phyloP scores from a whole-genome alignment of 2,888 invertebrate species.

The Dolomedes plantarius region DNA sequence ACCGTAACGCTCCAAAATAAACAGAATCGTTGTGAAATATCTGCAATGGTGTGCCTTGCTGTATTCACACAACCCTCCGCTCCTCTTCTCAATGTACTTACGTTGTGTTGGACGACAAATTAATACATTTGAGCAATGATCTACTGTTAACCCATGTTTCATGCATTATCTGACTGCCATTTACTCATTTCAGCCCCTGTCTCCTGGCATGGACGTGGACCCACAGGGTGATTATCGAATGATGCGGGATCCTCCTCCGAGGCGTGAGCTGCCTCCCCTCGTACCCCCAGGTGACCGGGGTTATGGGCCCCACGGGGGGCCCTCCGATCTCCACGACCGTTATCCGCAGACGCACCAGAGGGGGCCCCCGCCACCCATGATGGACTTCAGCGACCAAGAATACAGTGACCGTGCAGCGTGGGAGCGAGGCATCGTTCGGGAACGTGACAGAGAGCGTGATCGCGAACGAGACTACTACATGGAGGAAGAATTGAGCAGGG shows the following conservation, averaged over 20 bases:
- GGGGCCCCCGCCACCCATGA: slow-evolving; percentile 32
- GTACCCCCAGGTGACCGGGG: slow-evolving; percentile 22
- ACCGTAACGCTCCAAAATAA: too few species aligned
- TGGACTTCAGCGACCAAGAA: slow-evolving; percentile 53
- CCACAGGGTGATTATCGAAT: slow-evolving; percentile 38
- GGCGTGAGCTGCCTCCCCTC: slow-evolving; percentile 41
- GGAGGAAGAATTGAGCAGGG: slow-evolving; percentile 43
- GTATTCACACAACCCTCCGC: too few species aligned
- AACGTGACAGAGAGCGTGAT: slow-evolving; percentile 27
- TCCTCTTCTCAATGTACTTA: too few species aligned
- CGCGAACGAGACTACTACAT: slow-evolving; percentile 43
- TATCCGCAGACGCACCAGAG: slow-evolving; percentile 61
- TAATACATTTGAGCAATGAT: too few species aligned
- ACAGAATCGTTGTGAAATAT: too few species aligned
- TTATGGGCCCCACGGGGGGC: slow-evolving; percentile 20
- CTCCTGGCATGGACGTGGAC: slow-evolving; percentile 55
- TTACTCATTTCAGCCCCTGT: slow-evolving; percentile 55
- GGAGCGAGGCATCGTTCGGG: slow-evolving; percentile 43
- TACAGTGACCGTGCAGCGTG: slow-evolving; percentile 52
- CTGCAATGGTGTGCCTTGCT: too few species aligned
- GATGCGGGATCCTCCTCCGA: slow-evolving; percentile 39
- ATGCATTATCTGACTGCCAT: too few species aligned
- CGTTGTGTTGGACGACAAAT: too few species aligned
- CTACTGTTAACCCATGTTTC: too few species aligned
- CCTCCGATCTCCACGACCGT: slow-evolving; percentile 49